Evolutionary conservation across 2,113 vertebrate genomes (phyloP).

Genomic region (Lagopus muta): DNA sequence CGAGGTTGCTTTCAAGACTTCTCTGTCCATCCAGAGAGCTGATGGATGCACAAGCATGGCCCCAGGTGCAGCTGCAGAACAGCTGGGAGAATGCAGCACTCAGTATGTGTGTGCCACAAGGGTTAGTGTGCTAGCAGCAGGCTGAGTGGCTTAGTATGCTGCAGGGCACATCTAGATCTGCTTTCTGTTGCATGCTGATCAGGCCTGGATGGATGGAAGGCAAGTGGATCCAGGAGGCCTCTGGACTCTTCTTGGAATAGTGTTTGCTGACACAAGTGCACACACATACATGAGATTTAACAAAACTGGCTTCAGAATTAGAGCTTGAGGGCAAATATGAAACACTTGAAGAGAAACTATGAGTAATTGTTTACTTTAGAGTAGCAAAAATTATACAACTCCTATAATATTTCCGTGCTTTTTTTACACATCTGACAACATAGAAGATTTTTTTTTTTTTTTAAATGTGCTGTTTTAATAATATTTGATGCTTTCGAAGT

Average conservation of each 20-base stretch:
- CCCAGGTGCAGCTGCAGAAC: background rate
- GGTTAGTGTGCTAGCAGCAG: background rate
- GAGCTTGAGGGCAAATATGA: background rate
- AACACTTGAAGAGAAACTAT: background rate
- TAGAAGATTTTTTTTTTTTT: background rate
- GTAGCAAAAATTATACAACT: background rate
- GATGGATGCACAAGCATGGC: fast-evolving
- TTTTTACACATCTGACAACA: background rate
- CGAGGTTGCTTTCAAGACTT: background rate
- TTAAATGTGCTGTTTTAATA: background rate
- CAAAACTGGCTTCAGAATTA: background rate
- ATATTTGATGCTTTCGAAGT: background rate
- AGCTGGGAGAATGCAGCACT: background rate
- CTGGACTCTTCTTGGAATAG: background rate
- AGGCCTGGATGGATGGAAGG: background rate
- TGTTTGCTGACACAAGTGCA: fast-evolving
- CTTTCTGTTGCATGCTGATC: background rate
- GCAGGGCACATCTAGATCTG: background rate
- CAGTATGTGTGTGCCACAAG: fast-evolving
- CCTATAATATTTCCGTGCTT: background rate
- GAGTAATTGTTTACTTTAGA: background rate
- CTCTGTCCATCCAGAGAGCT: background rate
- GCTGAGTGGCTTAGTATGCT: background rate
- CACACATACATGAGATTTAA: fast-evolving
- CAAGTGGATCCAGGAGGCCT: background rate